phyloP scores from a whole-genome alignment of 2,888 invertebrate genomes.

The Cataglyphis cursor region DNA sequence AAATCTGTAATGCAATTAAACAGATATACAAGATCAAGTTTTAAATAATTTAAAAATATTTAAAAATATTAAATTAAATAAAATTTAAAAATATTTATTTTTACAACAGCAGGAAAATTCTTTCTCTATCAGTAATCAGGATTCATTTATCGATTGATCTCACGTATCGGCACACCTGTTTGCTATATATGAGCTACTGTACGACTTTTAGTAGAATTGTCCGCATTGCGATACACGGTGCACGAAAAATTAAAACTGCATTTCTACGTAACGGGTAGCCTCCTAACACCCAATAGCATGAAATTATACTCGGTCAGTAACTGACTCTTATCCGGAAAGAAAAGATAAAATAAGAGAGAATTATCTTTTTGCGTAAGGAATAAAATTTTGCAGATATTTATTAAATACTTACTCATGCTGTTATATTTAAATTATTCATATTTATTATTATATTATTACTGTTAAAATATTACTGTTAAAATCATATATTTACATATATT shows the following conservation, averaged over 20 bases:
- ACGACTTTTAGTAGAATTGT: constrained; percentile 45
- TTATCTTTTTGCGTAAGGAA: background rate
- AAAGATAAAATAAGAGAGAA: constrained; percentile 56
- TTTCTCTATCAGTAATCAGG: constrained; percentile 3
- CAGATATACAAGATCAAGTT: background rate
- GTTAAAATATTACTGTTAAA: background rate
- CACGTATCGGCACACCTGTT: constrained; percentile 66
- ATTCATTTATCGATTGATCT: constrained; percentile 67
- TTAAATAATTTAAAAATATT: background rate
- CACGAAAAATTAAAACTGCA: constrained; percentile 71
- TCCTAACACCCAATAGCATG: constrained; percentile 70
- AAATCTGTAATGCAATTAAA: background rate
- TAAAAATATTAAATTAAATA: background rate
- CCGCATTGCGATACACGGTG: constrained; percentile 53
- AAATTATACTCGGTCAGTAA: constrained; percentile 71
- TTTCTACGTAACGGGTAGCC: constrained; percentile 69
- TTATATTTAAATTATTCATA: background rate
- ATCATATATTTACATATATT: background rate
- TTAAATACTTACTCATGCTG: background rate
- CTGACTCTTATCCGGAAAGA: constrained; percentile 66
- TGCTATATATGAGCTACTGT: constrained; percentile 38
- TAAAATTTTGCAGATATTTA: background rate
- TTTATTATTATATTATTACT: background rate
- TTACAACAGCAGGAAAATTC: background rate
- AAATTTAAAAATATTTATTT: constrained; percentile 12